Evolutionary conservation across 1,140 invertebrate species (phyloP), one percentile per base, ranked within the genome.

Genomic region (Micrasema longulum): DNA sequence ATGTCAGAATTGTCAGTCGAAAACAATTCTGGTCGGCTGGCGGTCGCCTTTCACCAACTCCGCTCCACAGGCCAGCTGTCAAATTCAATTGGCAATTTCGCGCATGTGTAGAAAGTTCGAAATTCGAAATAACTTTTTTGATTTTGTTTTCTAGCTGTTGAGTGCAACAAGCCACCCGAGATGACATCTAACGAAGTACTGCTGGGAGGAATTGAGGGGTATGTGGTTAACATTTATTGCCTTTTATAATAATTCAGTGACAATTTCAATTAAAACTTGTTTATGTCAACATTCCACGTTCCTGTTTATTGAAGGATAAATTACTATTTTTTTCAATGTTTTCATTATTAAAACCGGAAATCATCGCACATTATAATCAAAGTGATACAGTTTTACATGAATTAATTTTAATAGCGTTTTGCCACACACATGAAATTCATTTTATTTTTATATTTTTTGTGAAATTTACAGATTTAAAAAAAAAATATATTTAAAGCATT

Each of bases 161-260:
- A 14, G 53, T 57, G 50, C 22, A 23, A 22, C 26, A 53, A n/a
- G 18, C 10, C n/a, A 53, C 22, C n/a, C 23, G 23, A 14, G 14
- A 74, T 74, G 72, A 60, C 31, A 26, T 36, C 31, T 65, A 10
- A 47, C 9, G 41, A 64, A 47, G 72, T 74, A 20, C 35, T 74
- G 9, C 53, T 74, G 0, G 72, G 72, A 55, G 72, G 72, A 66
- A 74, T 74, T 12, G 72, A 74, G 64, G 72, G 72, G 72, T 74
- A 47, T 47, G 71, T 73, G 12, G 16, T 36, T 55, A 57, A 57
- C 22, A 43, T 10, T 22, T 23, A 26, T 63, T 9, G 11, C 22
- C n/a, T 45, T 41, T 63, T 10, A 18, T 20, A 43, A 20, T 63
- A 22, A 52, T 20, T 55, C 12, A 10, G 20, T 36, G 23, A 23